Evolutionary conservation across 1,140 invertebrate species (phyloP).

Genomic region (Drosophila arawakana): DNA sequence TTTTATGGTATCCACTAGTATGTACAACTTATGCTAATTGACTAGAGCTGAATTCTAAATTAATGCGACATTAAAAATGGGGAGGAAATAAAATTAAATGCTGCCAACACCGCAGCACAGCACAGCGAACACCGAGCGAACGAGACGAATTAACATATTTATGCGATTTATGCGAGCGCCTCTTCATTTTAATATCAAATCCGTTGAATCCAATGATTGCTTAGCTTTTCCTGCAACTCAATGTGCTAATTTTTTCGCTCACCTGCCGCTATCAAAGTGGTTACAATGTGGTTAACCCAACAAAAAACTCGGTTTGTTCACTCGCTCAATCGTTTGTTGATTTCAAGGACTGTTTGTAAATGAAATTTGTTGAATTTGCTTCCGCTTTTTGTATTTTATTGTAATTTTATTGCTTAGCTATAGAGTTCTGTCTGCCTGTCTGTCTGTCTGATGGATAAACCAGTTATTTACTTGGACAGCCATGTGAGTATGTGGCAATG

Average conservation of each 20-base stretch:
- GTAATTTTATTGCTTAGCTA: slow-evolving; percentile 48
- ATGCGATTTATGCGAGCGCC: slow-evolving; percentile 79
- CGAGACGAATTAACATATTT: slow-evolving; percentile 74
- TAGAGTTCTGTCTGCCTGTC: background rate
- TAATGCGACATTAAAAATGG: slow-evolving; percentile 60
- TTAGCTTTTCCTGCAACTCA: slow-evolving; percentile 48
- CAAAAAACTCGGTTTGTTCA: slow-evolving; percentile 21
- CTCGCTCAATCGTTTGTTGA: background rate
- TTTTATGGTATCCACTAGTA: slow-evolving; percentile 35
- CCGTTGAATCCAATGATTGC: slow-evolving; percentile 4
- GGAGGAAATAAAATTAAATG: slow-evolving; percentile 7
- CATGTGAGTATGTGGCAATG: slow-evolving; percentile 7
- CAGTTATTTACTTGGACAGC: slow-evolving; percentile 40
- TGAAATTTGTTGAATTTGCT: slow-evolving; percentile 72
- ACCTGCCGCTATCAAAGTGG: slow-evolving; percentile 46
- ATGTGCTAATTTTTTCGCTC: slow-evolving; percentile 74
- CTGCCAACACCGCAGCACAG: slow-evolving; percentile 30
- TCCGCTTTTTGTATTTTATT: slow-evolving; percentile 66
- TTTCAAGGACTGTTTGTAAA: slow-evolving; percentile 79
- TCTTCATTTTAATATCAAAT: slow-evolving; percentile 69
- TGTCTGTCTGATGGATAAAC: slow-evolving; percentile 34
- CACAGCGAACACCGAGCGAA: slow-evolving; percentile 44
- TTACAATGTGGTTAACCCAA: slow-evolving; percentile 13
- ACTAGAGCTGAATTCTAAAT: slow-evolving; percentile 58
- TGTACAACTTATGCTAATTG: slow-evolving; percentile 72